Conservation (phyloP, 2,797 vertebrate genomes). For the Poecilia velifera region DNA sequence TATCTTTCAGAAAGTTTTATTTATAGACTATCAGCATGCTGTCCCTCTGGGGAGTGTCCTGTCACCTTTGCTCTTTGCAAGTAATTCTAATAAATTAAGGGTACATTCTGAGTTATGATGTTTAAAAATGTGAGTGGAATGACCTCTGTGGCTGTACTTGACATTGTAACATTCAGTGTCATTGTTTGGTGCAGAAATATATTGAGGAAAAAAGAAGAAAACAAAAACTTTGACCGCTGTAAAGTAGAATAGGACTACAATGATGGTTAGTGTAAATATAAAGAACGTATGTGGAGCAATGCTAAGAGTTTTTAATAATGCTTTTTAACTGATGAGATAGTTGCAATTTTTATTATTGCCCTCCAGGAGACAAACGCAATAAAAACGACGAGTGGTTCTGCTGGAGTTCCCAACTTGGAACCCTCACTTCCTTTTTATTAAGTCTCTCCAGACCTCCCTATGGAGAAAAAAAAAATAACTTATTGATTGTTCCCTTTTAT, state of each 20-base stretch:
- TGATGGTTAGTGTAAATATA: neutral
- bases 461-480: neutral
- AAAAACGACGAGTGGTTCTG: neutral
- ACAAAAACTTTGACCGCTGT: no score
- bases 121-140: neutral
- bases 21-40: neutral
- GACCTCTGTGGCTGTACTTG: neutral
- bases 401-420: neutral
- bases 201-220: neutral
- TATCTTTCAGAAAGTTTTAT: neutral
- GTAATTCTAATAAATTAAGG: neutral
- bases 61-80: neutral
- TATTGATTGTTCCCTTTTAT: neutral
- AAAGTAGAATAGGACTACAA: neutral
- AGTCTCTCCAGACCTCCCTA: neutral
- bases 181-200: neutral
- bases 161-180: neutral
- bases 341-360: neutral
- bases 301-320: neutral
- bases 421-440: neutral
- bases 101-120: neutral
- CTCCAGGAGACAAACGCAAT: neutral
- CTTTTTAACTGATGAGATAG: neutral
- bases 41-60: neutral
- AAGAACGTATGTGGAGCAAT: neutral